These are phyloP conservation scores for Heliopora coerulea DNA, from an alignment of 92 coral and sea anemone species.

Conservation along the genomic window DNA sequence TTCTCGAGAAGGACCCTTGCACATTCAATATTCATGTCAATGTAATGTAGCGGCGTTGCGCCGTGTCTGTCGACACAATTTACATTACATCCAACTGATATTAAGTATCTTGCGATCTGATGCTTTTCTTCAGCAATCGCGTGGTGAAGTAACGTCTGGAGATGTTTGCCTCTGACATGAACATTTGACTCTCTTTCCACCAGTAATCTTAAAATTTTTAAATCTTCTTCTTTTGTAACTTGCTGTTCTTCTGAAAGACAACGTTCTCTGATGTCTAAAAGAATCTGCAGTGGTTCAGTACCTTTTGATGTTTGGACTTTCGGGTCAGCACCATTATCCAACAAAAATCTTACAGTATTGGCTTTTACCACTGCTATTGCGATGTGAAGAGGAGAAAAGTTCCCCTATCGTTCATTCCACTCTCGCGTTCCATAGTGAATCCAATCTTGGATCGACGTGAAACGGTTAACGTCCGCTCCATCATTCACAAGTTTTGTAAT, in stretches of 20 bases:
- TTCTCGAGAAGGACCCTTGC: slow-evolving; percentile 11
- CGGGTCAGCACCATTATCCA: slow-evolving; percentile 37
- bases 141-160: slow-evolving; percentile 7
- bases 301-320: slow-evolving; percentile 19
- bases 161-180: background rate
- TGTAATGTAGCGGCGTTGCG: slow-evolving; percentile 16
- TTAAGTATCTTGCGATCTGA: background rate
- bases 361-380: background rate
- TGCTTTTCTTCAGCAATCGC: background rate
- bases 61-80: slow-evolving; percentile 4
- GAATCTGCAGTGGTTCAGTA: slow-evolving; percentile 1
- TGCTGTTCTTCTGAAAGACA: too few species aligned
- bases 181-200: slow-evolving; percentile 14
- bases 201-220: slow-evolving; percentile 14
- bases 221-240: background rate
- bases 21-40: background rate
- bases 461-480: slow-evolving; percentile 15
- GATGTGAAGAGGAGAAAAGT: slow-evolving; percentile 14
- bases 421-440: too few species aligned
- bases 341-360: slow-evolving; percentile 6
- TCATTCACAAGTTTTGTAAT: slow-evolving; percentile 23
- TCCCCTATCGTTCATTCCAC: background rate
- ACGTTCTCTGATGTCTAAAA: background rate
- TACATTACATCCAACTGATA: slow-evolving; percentile 27
- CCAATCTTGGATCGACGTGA: background rate